phyloP scores from a whole-genome alignment of 23 tunicate genomes.

The Styela clava region DNA sequence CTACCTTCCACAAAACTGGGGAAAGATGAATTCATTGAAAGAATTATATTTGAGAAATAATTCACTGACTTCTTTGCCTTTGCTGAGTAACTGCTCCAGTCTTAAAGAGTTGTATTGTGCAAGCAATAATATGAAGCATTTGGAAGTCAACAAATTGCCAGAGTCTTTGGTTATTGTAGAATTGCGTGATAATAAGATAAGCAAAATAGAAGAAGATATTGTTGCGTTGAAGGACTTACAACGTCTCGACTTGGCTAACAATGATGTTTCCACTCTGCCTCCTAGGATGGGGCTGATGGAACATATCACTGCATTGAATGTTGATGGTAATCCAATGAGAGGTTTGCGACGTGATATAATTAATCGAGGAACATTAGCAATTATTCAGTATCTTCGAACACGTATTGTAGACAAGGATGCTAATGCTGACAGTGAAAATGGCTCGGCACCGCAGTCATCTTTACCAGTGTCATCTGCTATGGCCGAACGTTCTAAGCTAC shows the following conservation, averaged over 20 bases:
- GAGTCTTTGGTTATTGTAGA: slow-evolving; percentile 45
- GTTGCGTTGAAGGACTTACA: slow-evolving; percentile 27
- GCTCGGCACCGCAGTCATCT: background rate
- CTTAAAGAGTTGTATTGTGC: slow-evolving; percentile 66
- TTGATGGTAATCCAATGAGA: slow-evolving; percentile 83
- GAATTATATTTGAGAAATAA: slow-evolving; percentile 64
- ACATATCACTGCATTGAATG: slow-evolving; percentile 41
- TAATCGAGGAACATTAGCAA: slow-evolving; percentile 63
- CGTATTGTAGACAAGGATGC: slow-evolving; percentile 41
- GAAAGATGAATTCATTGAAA: slow-evolving; percentile 23
- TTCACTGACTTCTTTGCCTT: slow-evolving; percentile 33
- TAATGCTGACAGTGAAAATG: background rate
- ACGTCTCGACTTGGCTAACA: slow-evolving; percentile 77
- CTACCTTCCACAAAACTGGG: slow-evolving; percentile 32
- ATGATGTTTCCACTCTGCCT: slow-evolving; percentile 63
- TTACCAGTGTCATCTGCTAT: slow-evolving; percentile 45
- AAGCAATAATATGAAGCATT: slow-evolving; percentile 37
- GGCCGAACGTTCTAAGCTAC: slow-evolving; percentile 35
- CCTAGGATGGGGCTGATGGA: slow-evolving; percentile 65
- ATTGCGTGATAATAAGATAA: slow-evolving; percentile 71
- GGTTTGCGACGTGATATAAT: slow-evolving; percentile 74
- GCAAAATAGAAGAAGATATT: slow-evolving; percentile 20
- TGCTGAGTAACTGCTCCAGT: slow-evolving; percentile 18
- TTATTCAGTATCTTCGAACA: slow-evolving; percentile 57
- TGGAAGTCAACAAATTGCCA: slow-evolving; percentile 42